Base-by-base conservation (phyloP, 1,140 invertebrate genomes). In the Sarcophaga bullata region DNA sequence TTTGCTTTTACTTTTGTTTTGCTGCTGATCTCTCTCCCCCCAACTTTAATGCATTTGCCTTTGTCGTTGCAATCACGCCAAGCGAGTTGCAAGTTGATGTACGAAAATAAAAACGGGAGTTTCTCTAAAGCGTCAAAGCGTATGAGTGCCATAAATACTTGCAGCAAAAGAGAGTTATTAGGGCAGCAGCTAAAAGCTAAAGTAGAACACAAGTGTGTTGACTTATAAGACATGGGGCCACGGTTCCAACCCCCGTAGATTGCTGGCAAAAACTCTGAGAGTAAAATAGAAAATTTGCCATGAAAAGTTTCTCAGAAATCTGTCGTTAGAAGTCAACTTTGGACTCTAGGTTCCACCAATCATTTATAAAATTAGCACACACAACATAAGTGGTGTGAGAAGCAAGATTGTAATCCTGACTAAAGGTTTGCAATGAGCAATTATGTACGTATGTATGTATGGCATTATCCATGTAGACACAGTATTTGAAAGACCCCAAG, bases 81-180 rank as follows among this genome's bases (percentile, higher is more conserved):
- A 78, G 50, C 25, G 49, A 52, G 15, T 78, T 78, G 50, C 25
- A 37, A 37, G 25, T 37, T 37, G 25, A 37, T 52, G 48, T 50
- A 78, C 48, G 47, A 75, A 47, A 13, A 78, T 19, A 68, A 37
- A 68, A 25, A 68, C n/a, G 62, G 62, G 62, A 19, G 17, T 68
- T 68, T 68, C 10, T 19, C 10, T 19, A 10, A 78, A 78, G 75
- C 75, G 75, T 5, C 75, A 78, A 17, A 78, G 75, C 75, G 48
- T 78, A 78, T 78, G 75, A 78, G 75, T 78, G 75, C 25, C 50
- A 19, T 78, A 78, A 78, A 78, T 78, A 68, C 17, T 58, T 58
- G n/a, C 13, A 58, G n/a, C 54, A n/a, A n/a, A 58, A n/a, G 7
- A n/a, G n/a, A n/a, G n/a, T 15, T 58, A 58, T 58, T 58, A 58